Evolutionary conservation across 1,140 invertebrate species (phyloP), one percentile per base, ranked within the genome.

Genomic region (Goniozus legneri): DNA sequence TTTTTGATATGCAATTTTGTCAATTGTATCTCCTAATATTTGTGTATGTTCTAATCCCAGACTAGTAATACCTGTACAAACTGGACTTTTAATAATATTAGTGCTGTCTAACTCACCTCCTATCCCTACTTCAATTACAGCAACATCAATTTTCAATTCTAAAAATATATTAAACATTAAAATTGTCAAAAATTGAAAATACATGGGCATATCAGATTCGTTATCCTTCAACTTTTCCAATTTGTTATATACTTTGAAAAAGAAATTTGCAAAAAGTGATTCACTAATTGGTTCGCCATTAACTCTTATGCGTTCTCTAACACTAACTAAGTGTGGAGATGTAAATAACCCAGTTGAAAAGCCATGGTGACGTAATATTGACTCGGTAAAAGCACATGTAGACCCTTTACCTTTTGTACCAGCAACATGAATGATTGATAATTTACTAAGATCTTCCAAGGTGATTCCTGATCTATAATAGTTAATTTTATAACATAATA

Each of bases 381-480:
- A 85, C 67, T 99, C 97, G 37, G 84, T 83, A 67, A 92, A 89
- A 0, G 95, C 94, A 73, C 95, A 96, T 0, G 95, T 98, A 12
- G 94, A 96, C 14, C 89, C 89, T 80, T 91, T 92, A 24, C 96
- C 96, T 80, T 99, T 99, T 0, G 95, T 98, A 4, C 97, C 97
- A 57, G 91, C 80, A 1, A 98, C 84, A 79, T 98, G 95, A 57
- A 99, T 95, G 6, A 95, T 78, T 40, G 89, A 86, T 8, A 98
- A 64, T 14, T 73, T 64, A 51, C 91, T 82, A 21, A 92, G 64
- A 37, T 81, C 78, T 2, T 83, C 71, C 14, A 84, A 22, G 14
- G 75, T 70, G 1, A 95, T 67, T 14, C 89, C 90, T 41, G 80
- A 81, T 45, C 86, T 79, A 30, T 14, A 50, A 59, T 39, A 49